These are phyloP conservation scores for Asbolus verrucosus DNA, from an alignment of 1,140 invertebrate genomes.

Conservation along the genomic window DNA sequence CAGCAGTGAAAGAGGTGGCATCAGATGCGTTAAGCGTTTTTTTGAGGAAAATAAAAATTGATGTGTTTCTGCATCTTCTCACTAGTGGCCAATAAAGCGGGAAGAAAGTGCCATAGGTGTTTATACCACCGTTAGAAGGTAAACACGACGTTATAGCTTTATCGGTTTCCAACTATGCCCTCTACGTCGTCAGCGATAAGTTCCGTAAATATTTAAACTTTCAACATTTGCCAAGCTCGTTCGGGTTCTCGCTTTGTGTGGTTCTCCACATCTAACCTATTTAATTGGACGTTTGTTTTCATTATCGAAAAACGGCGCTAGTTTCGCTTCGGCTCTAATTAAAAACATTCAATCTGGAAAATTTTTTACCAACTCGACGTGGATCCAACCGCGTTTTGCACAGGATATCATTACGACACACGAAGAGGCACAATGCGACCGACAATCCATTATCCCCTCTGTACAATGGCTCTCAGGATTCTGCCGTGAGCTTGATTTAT, in stretches of 20 bases:
- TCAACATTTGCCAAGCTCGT: constrained; percentile 29
- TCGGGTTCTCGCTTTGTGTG: constrained; percentile 24
- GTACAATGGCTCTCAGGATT: constrained; percentile 36
- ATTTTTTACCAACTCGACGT: constrained; percentile 5
- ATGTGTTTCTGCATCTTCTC: not conserved
- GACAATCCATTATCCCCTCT: constrained; percentile 42
- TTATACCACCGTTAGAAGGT: constrained; percentile 12
- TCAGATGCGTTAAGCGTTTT: too few species aligned
- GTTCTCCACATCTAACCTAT: constrained; percentile 27
- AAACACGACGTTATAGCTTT: constrained; percentile 24
- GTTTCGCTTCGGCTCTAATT: constrained; percentile 29
- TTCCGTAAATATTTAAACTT: constrained; percentile 45
- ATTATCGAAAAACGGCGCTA: constrained; percentile 35
- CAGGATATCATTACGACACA: constrained; percentile 44
- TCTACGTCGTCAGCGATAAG: constrained; percentile 5
- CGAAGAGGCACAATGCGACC: constrained; percentile 41
- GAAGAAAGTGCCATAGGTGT: constrained; percentile 6
- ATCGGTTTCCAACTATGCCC: constrained; percentile 30
- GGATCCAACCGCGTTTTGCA: constrained; percentile 31
- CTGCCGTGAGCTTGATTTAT: constrained; percentile 32
- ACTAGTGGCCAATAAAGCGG: not conserved
- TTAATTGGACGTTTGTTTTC: constrained; percentile 35
- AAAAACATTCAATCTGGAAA: constrained; percentile 20
- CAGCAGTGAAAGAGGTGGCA: too few species aligned
- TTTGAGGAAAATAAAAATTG: not conserved